Evolutionary conservation across 1,140 invertebrate species (phyloP).

Genomic region (Stegodyphus mimosarum): DNA sequence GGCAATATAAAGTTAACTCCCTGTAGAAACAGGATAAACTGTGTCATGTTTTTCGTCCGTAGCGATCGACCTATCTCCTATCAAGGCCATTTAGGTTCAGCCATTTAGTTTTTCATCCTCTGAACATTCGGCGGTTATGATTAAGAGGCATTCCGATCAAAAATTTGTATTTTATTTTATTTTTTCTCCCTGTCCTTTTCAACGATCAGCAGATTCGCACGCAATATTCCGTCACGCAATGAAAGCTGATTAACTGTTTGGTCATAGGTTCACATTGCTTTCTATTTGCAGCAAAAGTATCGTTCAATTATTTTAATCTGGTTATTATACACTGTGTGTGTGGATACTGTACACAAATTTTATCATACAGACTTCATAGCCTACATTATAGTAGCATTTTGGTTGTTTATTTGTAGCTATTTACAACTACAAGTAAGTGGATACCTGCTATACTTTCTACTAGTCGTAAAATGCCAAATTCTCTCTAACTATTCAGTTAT

Average conservation of each 20-base stretch:
- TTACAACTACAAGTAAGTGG: too few species aligned
- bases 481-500: too few species aligned
- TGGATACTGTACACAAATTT: too few species aligned
- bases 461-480: too few species aligned
- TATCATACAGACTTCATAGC: too few species aligned
- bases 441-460: too few species aligned
- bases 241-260: background rate
- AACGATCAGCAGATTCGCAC: background rate
- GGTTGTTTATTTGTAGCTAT: too few species aligned
- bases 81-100: constrained; percentile 33
- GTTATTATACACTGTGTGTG: too few species aligned
- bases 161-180: background rate
- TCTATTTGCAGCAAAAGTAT: too few species aligned
- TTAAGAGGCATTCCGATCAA: background rate
- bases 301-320: too few species aligned
- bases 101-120: constrained; percentile 11
- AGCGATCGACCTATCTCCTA: constrained; percentile 10
- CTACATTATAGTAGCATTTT: too few species aligned
- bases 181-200: background rate
- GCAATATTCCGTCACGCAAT: background rate
- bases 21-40: constrained; percentile 6
- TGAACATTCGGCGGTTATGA: background rate
- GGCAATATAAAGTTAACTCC: background rate
- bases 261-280: too few species aligned
- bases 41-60: constrained; percentile 23